Evolutionary conservation across 2,113 vertebrate genomes (phyloP), one percentile per base, ranked within the genome.

Genomic region (Semnornis frantzii): DNA sequence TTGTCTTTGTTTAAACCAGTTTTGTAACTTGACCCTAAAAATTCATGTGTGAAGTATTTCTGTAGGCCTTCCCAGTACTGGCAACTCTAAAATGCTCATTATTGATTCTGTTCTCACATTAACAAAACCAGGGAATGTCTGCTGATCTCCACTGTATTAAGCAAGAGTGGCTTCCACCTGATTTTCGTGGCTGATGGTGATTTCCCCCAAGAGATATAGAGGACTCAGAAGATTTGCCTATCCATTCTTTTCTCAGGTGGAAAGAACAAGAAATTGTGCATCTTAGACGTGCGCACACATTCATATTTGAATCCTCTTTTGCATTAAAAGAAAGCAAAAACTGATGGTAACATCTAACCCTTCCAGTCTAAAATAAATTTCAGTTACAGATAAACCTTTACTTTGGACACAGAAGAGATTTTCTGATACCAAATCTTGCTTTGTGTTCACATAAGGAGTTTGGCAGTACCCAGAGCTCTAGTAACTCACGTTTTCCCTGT

Each of bases 1-100:
- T 83, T 90, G 72, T 37, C 31, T 92, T 90, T 96, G 86, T 94
- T 93, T 86, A 96, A 93, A 81, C 28, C 15, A 84, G 25, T 95
- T 92, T 95, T 15, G 77, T 77, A 88, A 75, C 25, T 81, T 0
- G 0, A 34, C 25, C 28, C 58, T 86, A 85, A 83, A 95, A 93
- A 83, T 48, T 33, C 37, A 81, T 58, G 37, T 44, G 25, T 94
- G 65, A 85, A 93, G 59, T 72, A 20, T 93, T 92, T 92, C 82
- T 0, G 0, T 46, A 72, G 88, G 73, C n/a, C 28, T 84, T 78
- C 17, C 30, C 18, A 11, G 15, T 65, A 72, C 0, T 58, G 48
- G 64, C 27, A 74, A 25, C 28, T 78, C 92, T 91, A 48, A 64
- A 72, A 88, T 16, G 8, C 16, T 81, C 37, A 15, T 58, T 78